Percentiles rank a stretch among this genome's conserved stretches.
Evolutionary conservation across 2,888 invertebrate genomes (phyloP).

Genomic region (Timema podura): DNA sequence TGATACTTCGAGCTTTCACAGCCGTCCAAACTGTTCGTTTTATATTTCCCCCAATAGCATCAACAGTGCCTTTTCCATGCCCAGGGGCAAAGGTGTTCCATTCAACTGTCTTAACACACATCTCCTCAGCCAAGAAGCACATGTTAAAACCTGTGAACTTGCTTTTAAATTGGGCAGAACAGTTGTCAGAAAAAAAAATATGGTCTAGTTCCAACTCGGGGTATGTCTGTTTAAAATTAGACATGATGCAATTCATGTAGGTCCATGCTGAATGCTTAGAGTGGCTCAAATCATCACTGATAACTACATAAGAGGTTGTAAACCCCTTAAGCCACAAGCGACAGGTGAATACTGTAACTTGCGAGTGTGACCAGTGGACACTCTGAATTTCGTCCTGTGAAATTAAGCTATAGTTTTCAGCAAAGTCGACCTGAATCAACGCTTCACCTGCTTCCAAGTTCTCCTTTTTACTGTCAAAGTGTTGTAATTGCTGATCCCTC

Average conservation of each 20-base stretch:
- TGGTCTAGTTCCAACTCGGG: not conserved
- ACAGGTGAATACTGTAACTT: slow-evolving; percentile 17
- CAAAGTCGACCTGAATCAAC: slow-evolving; percentile 22
- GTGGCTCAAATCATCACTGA: slow-evolving; percentile 19
- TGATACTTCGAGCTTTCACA: not conserved
- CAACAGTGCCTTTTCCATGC: slow-evolving; percentile 10
- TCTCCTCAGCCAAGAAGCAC: slow-evolving; percentile 6
- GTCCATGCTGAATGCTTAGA: slow-evolving; percentile 13
- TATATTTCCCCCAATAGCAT: not conserved
- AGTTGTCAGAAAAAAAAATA: slow-evolving; percentile 14
- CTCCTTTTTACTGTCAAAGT: slow-evolving; percentile 22
- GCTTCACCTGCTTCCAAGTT: slow-evolving; percentile 17
- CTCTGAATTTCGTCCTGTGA: slow-evolving; percentile 24
- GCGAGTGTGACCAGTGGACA: slow-evolving; percentile 18
- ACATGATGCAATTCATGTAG: slow-evolving; percentile 12
- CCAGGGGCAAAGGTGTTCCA: slow-evolving; percentile 11
- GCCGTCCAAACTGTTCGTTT: slow-evolving; percentile 15
- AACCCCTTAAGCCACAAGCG: slow-evolving; percentile 13
- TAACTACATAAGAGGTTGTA: slow-evolving; percentile 14
- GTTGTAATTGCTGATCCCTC: slow-evolving; percentile 16
- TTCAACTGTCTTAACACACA: not conserved
- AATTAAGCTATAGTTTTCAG: slow-evolving; percentile 26
- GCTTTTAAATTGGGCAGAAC: slow-evolving; percentile 17
- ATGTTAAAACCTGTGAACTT: slow-evolving; percentile 12
- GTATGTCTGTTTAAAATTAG: slow-evolving; percentile 14